A percentile compares a stretch with the other conserved stretches of the same genome.
These are phyloP conservation scores for Macrochelys suwanniensis DNA, from an alignment of 2,797 vertebrate species.

Conservation along the genomic window DNA sequence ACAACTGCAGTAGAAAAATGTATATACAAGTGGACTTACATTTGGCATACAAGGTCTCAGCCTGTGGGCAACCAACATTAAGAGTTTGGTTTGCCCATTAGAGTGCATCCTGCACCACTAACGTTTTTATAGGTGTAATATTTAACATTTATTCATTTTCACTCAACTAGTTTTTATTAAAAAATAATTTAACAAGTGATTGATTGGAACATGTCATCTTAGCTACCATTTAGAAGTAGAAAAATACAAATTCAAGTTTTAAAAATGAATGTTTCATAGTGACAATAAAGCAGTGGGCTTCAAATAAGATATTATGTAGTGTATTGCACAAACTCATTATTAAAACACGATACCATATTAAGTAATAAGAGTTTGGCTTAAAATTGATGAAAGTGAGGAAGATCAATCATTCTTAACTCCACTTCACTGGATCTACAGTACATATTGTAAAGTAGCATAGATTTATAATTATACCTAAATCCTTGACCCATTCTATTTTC, in stretches of 20 bases:
- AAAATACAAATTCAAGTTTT: not conserved
- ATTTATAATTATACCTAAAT: not conserved
- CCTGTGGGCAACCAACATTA: not conserved
- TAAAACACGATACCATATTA: not conserved
- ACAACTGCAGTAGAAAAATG: not conserved
- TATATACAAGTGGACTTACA: conserved; percentile 10
- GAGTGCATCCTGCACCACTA: not conserved
- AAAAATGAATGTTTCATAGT: not conserved
- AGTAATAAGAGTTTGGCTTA: not conserved
- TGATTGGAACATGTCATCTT: not conserved
- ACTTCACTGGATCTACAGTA: not conserved
- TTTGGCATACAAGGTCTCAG: conserved; percentile 55
- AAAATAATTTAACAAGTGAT: not conserved
- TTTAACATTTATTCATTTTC: not conserved
- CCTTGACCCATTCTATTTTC: not conserved
- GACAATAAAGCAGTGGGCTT: not conserved
- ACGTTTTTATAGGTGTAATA: not conserved
- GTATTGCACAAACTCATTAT: not conserved
- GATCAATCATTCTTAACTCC: not conserved
- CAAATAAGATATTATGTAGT: not conserved
- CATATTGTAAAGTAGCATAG: not conserved
- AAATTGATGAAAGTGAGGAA: not conserved
- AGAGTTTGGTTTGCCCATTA: conserved; percentile 16
- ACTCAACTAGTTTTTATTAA: not conserved
- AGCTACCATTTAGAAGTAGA: not conserved